These are phyloP conservation scores for Drosophila subobscura DNA, from an alignment of 1,140 invertebrate genomes.

Conservation along the genomic window DNA sequence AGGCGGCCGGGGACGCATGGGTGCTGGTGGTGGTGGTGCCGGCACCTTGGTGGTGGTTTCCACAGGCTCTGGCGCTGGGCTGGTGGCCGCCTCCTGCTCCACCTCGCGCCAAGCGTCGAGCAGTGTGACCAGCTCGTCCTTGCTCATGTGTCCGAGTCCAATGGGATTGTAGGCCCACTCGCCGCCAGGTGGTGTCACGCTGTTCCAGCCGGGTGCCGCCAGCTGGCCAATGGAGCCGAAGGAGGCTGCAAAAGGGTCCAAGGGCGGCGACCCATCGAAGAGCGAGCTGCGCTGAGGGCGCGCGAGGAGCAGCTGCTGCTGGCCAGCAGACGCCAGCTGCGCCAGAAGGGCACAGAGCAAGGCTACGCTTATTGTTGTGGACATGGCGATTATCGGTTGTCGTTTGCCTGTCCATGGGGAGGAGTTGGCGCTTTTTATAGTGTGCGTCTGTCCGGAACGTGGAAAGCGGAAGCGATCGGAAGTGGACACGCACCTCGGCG, in stretches of 20 bases:
- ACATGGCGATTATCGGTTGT: conserved; percentile 18
- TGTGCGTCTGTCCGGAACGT: no score
- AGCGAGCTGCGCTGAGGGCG: conserved; percentile 46
- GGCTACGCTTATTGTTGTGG: conserved; percentile 23
- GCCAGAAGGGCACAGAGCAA: conserved; percentile 33
- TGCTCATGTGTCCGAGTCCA: conserved; percentile 70
- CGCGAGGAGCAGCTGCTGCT: conserved; percentile 40
- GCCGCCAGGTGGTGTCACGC: conserved; percentile 5
- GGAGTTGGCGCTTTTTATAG: no score
- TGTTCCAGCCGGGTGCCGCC: conserved; percentile 50
- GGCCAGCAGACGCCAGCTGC: conserved; percentile 19
- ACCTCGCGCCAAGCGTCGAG: conserved; percentile 76
- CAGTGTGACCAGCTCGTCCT: conserved; percentile 73
- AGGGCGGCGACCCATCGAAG: conserved; percentile 16
- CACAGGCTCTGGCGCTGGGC: conserved; percentile 60
- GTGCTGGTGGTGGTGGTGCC: conserved; percentile 8
- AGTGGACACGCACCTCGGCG: no score
- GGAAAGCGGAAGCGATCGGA: no score
- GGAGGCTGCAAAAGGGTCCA: background rate
- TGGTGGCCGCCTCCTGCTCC: conserved; percentile 46
- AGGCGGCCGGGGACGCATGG: conserved; percentile 21
- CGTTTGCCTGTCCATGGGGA: no score
- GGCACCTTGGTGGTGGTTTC: conserved; percentile 14
- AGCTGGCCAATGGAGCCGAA: background rate
- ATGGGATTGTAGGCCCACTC: conserved; percentile 50